Evolutionary conservation across 2,888 invertebrate genomes (phyloP), one percentile per base, ranked within the genome.

Genomic region (Linnaemya vulpina): DNA sequence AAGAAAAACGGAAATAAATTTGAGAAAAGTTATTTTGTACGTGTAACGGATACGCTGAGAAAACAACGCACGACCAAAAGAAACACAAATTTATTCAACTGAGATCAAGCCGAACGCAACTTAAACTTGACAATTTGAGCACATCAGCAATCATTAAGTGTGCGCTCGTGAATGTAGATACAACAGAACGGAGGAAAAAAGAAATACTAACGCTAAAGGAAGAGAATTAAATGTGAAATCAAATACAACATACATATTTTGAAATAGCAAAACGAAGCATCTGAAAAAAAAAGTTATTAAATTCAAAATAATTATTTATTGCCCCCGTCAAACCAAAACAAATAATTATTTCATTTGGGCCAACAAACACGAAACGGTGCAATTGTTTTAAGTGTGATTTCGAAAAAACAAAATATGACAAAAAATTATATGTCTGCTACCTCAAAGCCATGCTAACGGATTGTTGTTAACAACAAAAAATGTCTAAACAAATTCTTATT

Each of bases 141-240:
- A 75, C 79, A 83, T 83, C 76, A 76, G 81, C 76, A 85, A 89
- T 90, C 90, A 91, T 89, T 90, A 88, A 87, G 89, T 89, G 90
- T 88, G 90, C 87, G 91, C 90, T 90, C 89, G 90, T 89, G 89
- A 89, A 89, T 88, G 88, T 87, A 89, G 88, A 89, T 88, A 90
- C 90, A 90, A 88, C 90, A 87, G 80, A 81, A 79, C 78, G 79
- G 79, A 87, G 74, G 11, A 84, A 86, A 55, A 43, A n/a, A n/a
- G n/a, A n/a, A n/a, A 20, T n/a, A 68, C 49, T 55, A 43, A 22
- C 35, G 43, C n/a, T 38, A 11, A 15, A 51, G 60, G 22, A 40
- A 35, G 49, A 55, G 38, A 20, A 83, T 81, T 49, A 46, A 71
- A 65, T 53, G 71, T 65, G 17, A 71, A 71, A 71, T 86, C 78